Conservation (phyloP, 2,888 invertebrate genomes). For the Azorinus chamasolen region DNA sequence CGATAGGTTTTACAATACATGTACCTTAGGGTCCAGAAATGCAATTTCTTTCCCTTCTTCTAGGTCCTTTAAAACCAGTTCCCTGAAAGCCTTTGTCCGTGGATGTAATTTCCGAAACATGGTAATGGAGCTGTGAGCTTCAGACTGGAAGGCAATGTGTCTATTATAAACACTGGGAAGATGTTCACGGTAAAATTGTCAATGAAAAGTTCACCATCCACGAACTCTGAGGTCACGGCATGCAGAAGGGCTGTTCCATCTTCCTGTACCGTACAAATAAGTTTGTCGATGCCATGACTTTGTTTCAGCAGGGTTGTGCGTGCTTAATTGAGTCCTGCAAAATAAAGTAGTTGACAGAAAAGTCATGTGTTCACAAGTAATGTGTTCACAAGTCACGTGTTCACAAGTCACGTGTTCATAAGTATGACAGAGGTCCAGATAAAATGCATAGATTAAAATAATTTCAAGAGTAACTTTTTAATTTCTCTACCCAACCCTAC, state of each 20-base stretch:
- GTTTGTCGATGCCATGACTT: slow-evolving; percentile 58
- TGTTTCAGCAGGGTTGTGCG: slow-evolving; percentile 44
- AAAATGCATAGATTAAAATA: too few relatives aligned
- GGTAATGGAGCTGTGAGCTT: slow-evolving; percentile 65
- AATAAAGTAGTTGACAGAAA: too few relatives aligned
- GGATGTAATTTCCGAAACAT: slow-evolving; percentile 62
- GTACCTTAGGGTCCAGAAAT: slow-evolving; percentile 61
- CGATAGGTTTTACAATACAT: too few relatives aligned
- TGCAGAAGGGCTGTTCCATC: slow-evolving; percentile 62
- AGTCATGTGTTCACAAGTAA: too few relatives aligned
- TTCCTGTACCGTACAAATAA: slow-evolving; percentile 31
- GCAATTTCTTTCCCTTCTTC: slow-evolving; percentile 61
- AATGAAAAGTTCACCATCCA: slow-evolving; percentile 43
- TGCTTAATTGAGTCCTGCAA: slow-evolving; percentile 48
- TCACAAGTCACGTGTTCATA: too few relatives aligned
- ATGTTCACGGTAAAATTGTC: slow-evolving; percentile 58
- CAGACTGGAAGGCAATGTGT: slow-evolving; percentile 61
- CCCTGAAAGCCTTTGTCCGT: slow-evolving; percentile 59
- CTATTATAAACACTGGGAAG: slow-evolving; percentile 60
- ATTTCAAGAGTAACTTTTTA: too few relatives aligned
- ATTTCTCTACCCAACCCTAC: too few relatives aligned
- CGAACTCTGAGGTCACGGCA: slow-evolving; percentile 45
- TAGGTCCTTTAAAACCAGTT: slow-evolving; percentile 51
- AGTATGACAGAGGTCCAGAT: too few relatives aligned
- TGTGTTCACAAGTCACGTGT: too few relatives aligned